These are phyloP conservation scores for Vultur gryphus DNA, from an alignment of 2,797 vertebrate genomes.

Conservation along the genomic window DNA sequence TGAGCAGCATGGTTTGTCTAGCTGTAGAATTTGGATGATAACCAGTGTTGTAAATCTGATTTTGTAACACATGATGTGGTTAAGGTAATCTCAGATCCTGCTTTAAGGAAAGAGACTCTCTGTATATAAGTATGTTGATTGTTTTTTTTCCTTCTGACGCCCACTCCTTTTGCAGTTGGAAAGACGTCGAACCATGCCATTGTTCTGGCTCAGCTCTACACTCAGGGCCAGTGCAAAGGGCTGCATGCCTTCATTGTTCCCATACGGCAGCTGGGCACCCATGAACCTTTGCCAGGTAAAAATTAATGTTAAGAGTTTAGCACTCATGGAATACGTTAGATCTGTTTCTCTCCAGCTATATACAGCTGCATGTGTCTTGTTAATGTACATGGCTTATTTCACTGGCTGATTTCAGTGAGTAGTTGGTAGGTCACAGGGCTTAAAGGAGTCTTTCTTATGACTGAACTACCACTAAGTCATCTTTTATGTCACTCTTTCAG, in stretches of 20 bases:
- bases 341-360: background rate
- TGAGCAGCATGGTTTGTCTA: background rate
- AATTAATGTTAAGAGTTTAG: background rate
- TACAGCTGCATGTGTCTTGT: background rate
- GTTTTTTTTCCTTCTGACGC: background rate
- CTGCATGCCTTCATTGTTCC: slow-evolving; percentile 96
- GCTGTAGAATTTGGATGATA: background rate
- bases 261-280: slow-evolving; percentile 87
- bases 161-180: slow-evolving; percentile 79
- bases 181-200: slow-evolving; percentile 96
- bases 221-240: slow-evolving; percentile 85
- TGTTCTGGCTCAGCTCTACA: slow-evolving; percentile 93
- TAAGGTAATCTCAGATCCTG: background rate
- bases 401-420: background rate
- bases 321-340: fast-evolving
- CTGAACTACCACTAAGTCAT: background rate
- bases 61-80: background rate
- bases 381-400: background rate
- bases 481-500: background rate
- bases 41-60: background rate
- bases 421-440: background rate
- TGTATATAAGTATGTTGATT: background rate
- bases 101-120: background rate
- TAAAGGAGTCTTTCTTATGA: background rate
- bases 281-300: slow-evolving; percentile 91